A percentile compares a stretch with the other conserved stretches of the same genome.
These are phyloP conservation scores for Alentia gelatinosa DNA, from an alignment of 2,888 invertebrate genomes.

Conservation along the genomic window DNA sequence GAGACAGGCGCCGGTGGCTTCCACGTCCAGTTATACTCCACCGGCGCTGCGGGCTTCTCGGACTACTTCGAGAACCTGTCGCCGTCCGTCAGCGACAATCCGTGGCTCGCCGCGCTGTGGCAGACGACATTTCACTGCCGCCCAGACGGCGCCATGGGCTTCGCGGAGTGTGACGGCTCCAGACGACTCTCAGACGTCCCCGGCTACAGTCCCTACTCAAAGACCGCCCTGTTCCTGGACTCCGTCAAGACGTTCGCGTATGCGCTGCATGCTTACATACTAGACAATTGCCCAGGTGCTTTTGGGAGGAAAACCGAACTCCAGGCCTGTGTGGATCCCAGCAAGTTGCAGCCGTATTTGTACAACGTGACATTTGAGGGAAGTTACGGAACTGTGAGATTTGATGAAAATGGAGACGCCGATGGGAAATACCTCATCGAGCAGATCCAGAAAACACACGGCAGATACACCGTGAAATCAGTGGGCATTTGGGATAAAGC, in stretches of 20 bases:
- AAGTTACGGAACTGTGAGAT: conserved; percentile 58
- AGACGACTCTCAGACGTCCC: conserved; percentile 38
- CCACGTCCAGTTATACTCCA: conserved; percentile 56
- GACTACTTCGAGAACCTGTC: conserved; percentile 55
- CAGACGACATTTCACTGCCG: conserved; percentile 58
- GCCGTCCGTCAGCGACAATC: conserved; percentile 59
- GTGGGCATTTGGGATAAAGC: conserved; percentile 63
- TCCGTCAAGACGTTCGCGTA: conserved; percentile 64
- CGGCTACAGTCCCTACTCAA: conserved; percentile 60
- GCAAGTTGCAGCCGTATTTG: conserved; percentile 50
- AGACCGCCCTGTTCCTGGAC: conserved; percentile 64
- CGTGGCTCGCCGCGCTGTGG: conserved; percentile 65
- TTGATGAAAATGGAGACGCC: conserved; percentile 63
- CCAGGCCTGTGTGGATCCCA: conserved; percentile 55
- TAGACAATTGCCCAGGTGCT: conserved; percentile 57
- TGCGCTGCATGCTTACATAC: conserved; percentile 59
- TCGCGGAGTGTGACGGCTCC: neutral
- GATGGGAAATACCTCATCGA: conserved; percentile 60
- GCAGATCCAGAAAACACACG: conserved; percentile 51
- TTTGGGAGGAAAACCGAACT: conserved; percentile 2
- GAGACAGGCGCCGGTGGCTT: conserved; percentile 54
- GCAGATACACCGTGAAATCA: conserved; percentile 10
- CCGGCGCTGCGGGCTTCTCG: conserved; percentile 30
- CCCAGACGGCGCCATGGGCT: neutral
- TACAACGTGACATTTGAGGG: conserved; percentile 60